Evolutionary conservation across 1,140 invertebrate genomes (phyloP).

Genomic region (Sarcophaga bullata): DNA sequence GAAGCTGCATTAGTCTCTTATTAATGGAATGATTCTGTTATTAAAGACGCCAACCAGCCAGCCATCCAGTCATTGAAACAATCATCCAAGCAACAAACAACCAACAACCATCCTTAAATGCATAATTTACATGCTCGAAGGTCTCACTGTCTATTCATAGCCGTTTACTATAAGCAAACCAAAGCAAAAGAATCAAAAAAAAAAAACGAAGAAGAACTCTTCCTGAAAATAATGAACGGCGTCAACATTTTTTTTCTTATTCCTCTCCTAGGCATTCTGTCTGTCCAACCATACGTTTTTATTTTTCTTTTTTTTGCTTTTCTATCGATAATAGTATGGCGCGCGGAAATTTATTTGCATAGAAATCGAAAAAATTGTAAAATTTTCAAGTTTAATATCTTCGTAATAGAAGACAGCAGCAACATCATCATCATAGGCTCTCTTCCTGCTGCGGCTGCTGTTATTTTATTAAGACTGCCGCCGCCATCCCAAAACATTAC

Average conservation of each 20-base stretch:
- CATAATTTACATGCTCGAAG: slow-evolving; percentile 31
- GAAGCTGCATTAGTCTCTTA: not conserved
- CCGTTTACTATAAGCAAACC: not conserved
- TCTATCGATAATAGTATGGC: not conserved
- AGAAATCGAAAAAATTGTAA: not conserved
- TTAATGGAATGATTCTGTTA: not conserved
- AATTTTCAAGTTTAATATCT: slow-evolving; percentile 12
- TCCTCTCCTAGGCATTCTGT: not conserved
- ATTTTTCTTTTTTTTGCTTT: too few relatives aligned
- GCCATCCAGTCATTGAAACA: not conserved
- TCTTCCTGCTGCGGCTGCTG: too few relatives aligned
- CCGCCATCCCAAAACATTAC: too few relatives aligned
- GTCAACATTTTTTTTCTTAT: slow-evolving; percentile 23
- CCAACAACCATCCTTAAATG: slow-evolving; percentile 7
- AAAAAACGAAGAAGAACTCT: not conserved
- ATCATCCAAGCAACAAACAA: not conserved
- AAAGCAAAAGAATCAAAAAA: too few relatives aligned
- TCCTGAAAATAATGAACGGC: slow-evolving; percentile 33
- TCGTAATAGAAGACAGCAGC: not conserved
- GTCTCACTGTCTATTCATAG: not conserved
- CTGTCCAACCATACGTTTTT: not conserved
- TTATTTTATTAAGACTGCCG: not conserved
- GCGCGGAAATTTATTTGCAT: slow-evolving; percentile 17
- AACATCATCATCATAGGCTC: too few relatives aligned
- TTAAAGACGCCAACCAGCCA: not conserved